Conservation (phyloP, 2,113 vertebrate genomes). For the Rana temporaria region DNA sequence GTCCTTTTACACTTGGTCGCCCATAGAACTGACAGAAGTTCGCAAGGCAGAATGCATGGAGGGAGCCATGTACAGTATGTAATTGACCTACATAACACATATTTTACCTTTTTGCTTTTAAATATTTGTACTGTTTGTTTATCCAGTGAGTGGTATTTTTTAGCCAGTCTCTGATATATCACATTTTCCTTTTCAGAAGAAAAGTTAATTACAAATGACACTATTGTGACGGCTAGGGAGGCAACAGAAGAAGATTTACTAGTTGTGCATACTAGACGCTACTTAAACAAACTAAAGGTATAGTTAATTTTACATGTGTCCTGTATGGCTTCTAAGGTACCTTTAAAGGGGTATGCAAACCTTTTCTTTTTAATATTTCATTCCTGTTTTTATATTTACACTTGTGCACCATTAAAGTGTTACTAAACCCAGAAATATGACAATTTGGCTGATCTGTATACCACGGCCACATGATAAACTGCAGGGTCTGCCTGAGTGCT, state of each 20-base stretch:
- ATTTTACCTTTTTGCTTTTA: not conserved
- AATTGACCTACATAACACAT: not conserved
- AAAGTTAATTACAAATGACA: slow-evolving; percentile 84
- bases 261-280: slow-evolving; percentile 88
- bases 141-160: not conserved
- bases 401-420: too few species aligned
- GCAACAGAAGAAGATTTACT: slow-evolving; percentile 92
- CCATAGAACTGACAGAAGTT: too few species aligned
- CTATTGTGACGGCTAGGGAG: slow-evolving; percentile 86
- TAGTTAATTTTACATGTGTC: not conserved
- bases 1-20: too few species aligned
- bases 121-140: too few species aligned
- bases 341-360: too few species aligned
- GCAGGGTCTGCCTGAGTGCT: too few species aligned
- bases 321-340: not conserved
- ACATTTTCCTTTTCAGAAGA: slow-evolving; percentile 81
- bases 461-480: too few species aligned
- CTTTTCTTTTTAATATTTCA: too few species aligned
- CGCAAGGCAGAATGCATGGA: too few species aligned
- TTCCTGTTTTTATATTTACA: too few species aligned
- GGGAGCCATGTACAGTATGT: not conserved
- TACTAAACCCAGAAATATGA: too few species aligned
- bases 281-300: slow-evolving; percentile 93
- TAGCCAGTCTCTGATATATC: not conserved
- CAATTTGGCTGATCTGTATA: too few species aligned